Base-by-base conservation (phyloP, 2,888 invertebrate genomes). In the Argynnis bischoffii region DNA sequence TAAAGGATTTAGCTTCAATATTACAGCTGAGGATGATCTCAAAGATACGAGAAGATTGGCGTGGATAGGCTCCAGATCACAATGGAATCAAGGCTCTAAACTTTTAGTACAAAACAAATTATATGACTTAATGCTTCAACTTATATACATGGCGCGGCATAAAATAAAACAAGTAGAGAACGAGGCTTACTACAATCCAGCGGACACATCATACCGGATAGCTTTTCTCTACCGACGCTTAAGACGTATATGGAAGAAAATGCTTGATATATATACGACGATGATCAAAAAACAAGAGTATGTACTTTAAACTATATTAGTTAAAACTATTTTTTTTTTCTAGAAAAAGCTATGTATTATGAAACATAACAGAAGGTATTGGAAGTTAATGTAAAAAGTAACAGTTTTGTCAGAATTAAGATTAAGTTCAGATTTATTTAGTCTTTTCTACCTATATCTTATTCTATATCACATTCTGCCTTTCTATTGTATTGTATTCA, bases 91-190 rank as follows among this genome's bases (percentile, higher is more conserved):
- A 0, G 72, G 69, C 0, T 26, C 66, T 2, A 53, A 13, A 4
- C 31, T 70, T 0, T 16, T 63, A 0, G 65, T 68, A 0, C 64
- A 63, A 8, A 66, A 70, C 13, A 82, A 81, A 51, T 3, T 71
- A 0, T 65, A 74, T 26, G 83, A 84, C 46, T 0, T 79, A 26
- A 80, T 80, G 75, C 71, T 84, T 5, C 81, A 82, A 57, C 21
- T 73, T 0, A 77, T 84, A n/a, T 83, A 83, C 69, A 83, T 83
- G 83, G 76, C 80, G 1, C 71, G 80, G 1, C 78, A 81, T 59
- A 75, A 74, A 35, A 61, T 83, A 0, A 73, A 72, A 13, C 69
- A 74, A 18, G 8, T 85, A 4, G 81, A 83, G 41, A 55, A 59
- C 0, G 72, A 75, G 16, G 69, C 70, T 1, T 70, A 74, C 59